phyloP scores from a whole-genome alignment of 2,113 vertebrate species.

The Nesoenas mayeri region DNA sequence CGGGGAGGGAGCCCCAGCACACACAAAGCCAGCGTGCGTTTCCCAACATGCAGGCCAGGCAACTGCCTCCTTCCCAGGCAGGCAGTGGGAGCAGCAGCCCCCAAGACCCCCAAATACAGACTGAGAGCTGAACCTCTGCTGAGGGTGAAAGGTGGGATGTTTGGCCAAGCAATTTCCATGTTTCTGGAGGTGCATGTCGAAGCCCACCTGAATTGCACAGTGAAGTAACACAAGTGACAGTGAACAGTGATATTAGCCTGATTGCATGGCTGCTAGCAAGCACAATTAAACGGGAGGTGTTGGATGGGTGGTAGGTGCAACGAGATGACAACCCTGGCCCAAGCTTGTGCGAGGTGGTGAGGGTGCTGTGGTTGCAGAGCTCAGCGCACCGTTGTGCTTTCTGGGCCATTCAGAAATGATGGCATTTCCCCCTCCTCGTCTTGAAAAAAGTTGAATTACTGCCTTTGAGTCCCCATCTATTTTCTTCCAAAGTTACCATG shows the following conservation, averaged over 20 bases:
- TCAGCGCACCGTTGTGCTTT: background rate
- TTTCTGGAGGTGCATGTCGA: rapidly evolving
- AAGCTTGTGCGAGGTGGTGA: background rate
- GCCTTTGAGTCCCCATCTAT: slow-evolving; percentile 78
- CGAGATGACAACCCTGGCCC: background rate
- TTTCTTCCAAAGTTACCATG: slow-evolving; percentile 82
- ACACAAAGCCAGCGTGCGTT: slow-evolving; percentile 27
- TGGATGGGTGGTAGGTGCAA: background rate
- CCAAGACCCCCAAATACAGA: rapidly evolving
- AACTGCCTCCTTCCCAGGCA: slow-evolving; percentile 25
- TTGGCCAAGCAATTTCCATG: rapidly evolving
- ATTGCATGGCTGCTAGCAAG: background rate
- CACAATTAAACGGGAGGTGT: background rate
- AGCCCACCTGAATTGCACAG: background rate
- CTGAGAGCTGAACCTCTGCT: background rate
- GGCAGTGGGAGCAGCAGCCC: background rate
- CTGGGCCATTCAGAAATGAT: slow-evolving; percentile 51
- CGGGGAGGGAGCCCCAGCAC: slow-evolving; percentile 37
- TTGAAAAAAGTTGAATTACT: slow-evolving; percentile 76
- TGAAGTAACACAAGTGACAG: background rate
- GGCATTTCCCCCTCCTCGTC: slow-evolving; percentile 67
- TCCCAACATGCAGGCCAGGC: background rate
- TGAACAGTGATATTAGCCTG: background rate
- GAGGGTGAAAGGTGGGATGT: rapidly evolving
- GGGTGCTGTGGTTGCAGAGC: background rate